Evolutionary conservation across 2,797 vertebrate genomes (phyloP), one percentile per base, ranked within the genome.

Genomic region (Tadarida brasiliensis): DNA sequence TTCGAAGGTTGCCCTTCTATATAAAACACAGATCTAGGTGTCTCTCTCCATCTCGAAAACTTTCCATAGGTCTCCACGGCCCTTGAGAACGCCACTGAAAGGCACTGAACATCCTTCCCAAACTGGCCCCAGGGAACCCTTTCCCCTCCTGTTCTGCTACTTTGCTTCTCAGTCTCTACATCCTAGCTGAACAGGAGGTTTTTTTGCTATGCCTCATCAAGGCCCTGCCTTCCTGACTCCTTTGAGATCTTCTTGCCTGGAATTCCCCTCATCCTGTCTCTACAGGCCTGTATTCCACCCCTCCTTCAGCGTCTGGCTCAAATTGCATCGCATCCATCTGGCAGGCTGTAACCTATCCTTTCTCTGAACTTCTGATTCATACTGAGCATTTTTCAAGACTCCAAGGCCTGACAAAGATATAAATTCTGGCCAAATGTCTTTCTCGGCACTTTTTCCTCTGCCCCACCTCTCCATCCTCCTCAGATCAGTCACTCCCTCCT

Each of bases 291-390:
- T 35, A 54, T 28, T 71, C 24, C 3, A 67, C 56, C 84, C 4
- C 9, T 35, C 19, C 26, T 82, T 61, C 8, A 24, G 87, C 78
- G 7, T 7, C 44, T 70, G 20, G 4, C n/a, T 92, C 65, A 28
- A 63, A 47, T 74, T 35, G 28, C 33, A 7, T 26, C 33, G 74
- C 33, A 90, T 33, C 65, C 24, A 16, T 7, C 11, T 30, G 49
- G 15, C 11, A 90, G 51, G 33, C 49, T 67, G 12, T 12, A 65
- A 20, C 19, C 4, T 54, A 4, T 33, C 26, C 54, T 94, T 76
- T 88, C 19, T 87, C 56, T 91, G 22, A 87, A 80, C 30, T 76
- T 73, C 20, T 47, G 54, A 92, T 70, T 85, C 65, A 81, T 30
- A 70, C 7, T 22, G 24, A 70, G 28, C 0, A 35, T 67, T 73